phyloP scores from a whole-genome alignment of 2,888 invertebrate species.

The Rutpela maculata region DNA sequence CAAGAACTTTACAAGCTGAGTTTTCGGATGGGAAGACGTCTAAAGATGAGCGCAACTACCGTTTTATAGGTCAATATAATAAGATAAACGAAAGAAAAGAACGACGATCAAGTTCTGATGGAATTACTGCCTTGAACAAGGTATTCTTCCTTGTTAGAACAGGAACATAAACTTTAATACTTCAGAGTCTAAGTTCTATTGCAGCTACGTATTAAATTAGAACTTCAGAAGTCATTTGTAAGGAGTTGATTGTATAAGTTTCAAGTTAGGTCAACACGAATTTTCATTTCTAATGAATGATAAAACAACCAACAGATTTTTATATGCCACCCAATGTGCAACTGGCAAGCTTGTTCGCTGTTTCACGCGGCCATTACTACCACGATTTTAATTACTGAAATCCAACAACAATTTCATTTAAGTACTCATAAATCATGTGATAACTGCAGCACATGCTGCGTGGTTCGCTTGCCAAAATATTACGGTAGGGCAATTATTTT shows the following conservation, averaged over 20 bases:
- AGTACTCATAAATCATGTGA: neutral
- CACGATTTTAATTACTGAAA: neutral
- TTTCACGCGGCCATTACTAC: neutral
- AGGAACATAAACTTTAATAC: too few relatives aligned
- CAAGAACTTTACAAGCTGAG: too few relatives aligned
- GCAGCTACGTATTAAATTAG: too few relatives aligned
- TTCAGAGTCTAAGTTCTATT: too few relatives aligned
- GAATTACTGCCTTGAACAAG: neutral
- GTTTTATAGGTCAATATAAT: constrained; percentile 1
- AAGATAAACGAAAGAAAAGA: constrained; percentile 1
- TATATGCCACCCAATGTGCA: neutral
- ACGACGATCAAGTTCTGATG: neutral
- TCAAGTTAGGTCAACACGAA: too few relatives aligned
- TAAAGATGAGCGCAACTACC: too few relatives aligned
- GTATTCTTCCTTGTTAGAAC: neutral
- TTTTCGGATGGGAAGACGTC: too few relatives aligned
- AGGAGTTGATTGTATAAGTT: too few relatives aligned
- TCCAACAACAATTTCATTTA: neutral
- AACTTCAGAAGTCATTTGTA: too few relatives aligned
- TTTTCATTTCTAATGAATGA: too few relatives aligned
- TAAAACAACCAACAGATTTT: neutral
- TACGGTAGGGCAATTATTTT: neutral
- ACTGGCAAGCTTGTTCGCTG: neutral
- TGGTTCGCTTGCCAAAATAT: neutral
- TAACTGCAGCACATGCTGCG: neutral